These are phyloP conservation scores for Sinhomidia bicolor DNA, from an alignment of 2,888 invertebrate genomes.

Conservation along the genomic window DNA sequence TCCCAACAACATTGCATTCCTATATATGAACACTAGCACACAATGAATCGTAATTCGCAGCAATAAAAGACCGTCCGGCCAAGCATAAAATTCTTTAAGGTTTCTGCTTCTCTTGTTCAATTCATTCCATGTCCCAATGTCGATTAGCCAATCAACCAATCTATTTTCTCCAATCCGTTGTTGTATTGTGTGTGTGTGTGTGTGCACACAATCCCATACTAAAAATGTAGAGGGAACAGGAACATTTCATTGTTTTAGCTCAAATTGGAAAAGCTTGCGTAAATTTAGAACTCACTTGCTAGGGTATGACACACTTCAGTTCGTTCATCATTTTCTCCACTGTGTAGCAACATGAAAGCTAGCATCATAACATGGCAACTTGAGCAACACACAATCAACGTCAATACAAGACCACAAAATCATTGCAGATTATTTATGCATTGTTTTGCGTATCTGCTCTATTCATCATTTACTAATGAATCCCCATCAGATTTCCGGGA, in stretches of 20 bases:
- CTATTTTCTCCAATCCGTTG: not conserved
- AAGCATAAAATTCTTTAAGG: not conserved
- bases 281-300: too few species aligned
- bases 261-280: too few species aligned
- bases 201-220: too few species aligned
- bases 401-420: not conserved
- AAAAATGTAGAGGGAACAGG: too few species aligned
- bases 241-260: too few species aligned
- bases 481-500: not conserved
- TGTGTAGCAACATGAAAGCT: too few species aligned
- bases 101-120: not conserved
- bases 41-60: too few species aligned
- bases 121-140: not conserved
- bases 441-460: not conserved
- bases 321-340: too few species aligned
- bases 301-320: too few species aligned
- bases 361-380: not conserved
- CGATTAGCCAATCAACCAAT: not conserved
- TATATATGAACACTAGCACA: too few species aligned
- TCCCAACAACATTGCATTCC: too few species aligned
- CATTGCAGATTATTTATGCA: not conserved
- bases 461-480: conserved; percentile 10
- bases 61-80: not conserved
- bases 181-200: too few species aligned
- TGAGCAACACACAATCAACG: not conserved